A percentile compares a stretch with the other conserved stretches of the same genome.
Evolutionary conservation across 2,888 invertebrate species (phyloP).

Genomic region (Laothoe populi): DNA sequence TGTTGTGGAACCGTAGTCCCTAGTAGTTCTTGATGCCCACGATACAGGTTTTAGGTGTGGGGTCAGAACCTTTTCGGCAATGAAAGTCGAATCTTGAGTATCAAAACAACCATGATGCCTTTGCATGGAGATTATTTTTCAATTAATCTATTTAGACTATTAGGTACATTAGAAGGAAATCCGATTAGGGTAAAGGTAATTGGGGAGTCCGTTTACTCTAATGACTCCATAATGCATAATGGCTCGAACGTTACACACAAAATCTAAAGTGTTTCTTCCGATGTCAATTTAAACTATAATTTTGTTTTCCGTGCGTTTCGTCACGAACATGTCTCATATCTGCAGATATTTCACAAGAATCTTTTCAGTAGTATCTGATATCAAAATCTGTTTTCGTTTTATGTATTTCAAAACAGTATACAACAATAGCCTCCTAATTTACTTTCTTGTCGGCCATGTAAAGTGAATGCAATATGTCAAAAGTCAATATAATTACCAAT

Average conservation of each 20-base stretch:
- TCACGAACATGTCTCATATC: background rate
- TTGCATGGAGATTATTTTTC: no score
- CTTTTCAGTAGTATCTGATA: background rate
- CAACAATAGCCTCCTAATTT: background rate
- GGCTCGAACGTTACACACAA: background rate
- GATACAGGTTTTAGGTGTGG: no score
- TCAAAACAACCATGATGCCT: no score
- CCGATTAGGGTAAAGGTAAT: background rate
- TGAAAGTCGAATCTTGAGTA: no score
- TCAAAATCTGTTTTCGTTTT: no score
- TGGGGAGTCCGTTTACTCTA: background rate
- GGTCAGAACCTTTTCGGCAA: no score
- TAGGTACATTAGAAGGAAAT: slow-evolving; percentile 5
- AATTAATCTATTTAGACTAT: no score
- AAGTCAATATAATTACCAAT: slow-evolving; percentile 54
- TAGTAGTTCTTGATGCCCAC: no score
- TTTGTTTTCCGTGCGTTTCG: background rate
- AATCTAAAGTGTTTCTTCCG: slow-evolving; percentile 15
- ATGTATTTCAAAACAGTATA: background rate
- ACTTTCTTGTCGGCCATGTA: slow-evolving; percentile 6
- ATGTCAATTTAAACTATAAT: slow-evolving; percentile 7
- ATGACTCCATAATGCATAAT: slow-evolving; percentile 1
- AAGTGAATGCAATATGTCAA: slow-evolving; percentile 42
- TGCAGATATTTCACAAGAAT: background rate
- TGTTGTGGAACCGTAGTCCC: no score